Evolutionary conservation across 2,888 invertebrate genomes (phyloP).

Genomic region (Orthosia cruda): DNA sequence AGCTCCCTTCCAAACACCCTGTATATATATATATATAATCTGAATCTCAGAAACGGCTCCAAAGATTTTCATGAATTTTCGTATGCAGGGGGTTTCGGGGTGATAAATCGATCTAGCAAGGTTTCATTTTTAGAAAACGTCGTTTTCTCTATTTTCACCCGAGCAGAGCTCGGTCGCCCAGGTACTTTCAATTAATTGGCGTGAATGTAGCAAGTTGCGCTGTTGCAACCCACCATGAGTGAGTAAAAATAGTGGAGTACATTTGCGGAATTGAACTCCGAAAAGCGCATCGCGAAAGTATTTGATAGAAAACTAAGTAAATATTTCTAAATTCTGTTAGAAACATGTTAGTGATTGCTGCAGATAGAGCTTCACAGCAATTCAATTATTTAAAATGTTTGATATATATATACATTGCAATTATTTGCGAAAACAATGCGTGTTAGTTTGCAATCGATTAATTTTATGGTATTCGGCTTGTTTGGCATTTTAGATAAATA

Average conservation of each 20-base stretch:
- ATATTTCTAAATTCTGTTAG: neutral
- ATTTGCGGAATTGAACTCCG: neutral
- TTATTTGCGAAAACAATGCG: neutral
- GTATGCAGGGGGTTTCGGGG: no score
- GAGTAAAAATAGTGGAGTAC: neutral
- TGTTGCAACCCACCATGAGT: no score
- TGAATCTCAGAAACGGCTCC: no score
- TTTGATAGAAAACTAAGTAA: neutral
- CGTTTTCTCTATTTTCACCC: no score
- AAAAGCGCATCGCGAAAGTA: neutral
- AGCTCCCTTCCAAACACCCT: no score
- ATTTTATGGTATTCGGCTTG: neutral
- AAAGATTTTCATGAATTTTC: no score
- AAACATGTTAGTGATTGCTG: neutral
- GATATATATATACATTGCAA: neutral
- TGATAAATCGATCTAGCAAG: no score
- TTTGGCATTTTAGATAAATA: neutral
- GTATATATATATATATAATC: no score
- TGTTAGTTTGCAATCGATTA: neutral
- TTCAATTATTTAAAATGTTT: neutral
- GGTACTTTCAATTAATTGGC: neutral
- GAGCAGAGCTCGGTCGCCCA: no score
- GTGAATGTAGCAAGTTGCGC: neutral
- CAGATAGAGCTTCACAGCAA: no score
- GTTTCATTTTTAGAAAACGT: no score